Evolutionary conservation across 2,113 vertebrate species (phyloP), one percentile per base, ranked within the genome.

Genomic region (Solenodon paradoxus): DNA sequence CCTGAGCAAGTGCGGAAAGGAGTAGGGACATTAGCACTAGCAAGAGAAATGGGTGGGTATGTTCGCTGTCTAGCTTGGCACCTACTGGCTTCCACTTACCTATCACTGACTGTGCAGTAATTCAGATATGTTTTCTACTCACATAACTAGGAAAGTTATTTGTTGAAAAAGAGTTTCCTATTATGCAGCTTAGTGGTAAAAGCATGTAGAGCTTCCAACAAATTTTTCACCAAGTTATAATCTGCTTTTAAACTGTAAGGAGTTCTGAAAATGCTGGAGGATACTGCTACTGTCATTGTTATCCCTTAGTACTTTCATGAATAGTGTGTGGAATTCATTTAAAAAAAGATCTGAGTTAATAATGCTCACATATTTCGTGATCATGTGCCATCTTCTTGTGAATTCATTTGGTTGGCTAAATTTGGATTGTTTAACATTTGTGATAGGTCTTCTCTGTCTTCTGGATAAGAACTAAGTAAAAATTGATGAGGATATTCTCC

Each of bases 371-470:
- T 72, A 75, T 28, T 66, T 86, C 61, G 79, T 32, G 9, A 45
- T 19, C 7, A 0, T 20, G 4, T 26, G 59, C 35, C 66, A 9
- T 11, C 20, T 28, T 85, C 92, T 63, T 42, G 40, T 57, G 30
- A 68, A 84, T 75, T 84, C 79, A n/a, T 35, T 59, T 93, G 47
- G 55, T 59, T 93, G 47, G 55, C 85, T 68, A 30, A 75, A 38
- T 91, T 61, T 79, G 69, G 15, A 55, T 86, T 64, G 9, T 83
- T 78, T 71, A 59, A 68, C 57, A 38, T 72, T 61, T 38, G 15
- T 26, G 63, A 49, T 49, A 2, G 2, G 49, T 7, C 5, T 3
- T 82, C 42, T 88, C 74, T 51, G 47, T 89, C 74, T 12, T 69
- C 66, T 86, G 45, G 7, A 19, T 47, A 57, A 8, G 47, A 68